Percentiles rank a stretch among this genome's conserved stretches.
Evolutionary conservation across 1,140 invertebrate genomes (phyloP).

Genomic region (Trinorchestia longiramus): DNA sequence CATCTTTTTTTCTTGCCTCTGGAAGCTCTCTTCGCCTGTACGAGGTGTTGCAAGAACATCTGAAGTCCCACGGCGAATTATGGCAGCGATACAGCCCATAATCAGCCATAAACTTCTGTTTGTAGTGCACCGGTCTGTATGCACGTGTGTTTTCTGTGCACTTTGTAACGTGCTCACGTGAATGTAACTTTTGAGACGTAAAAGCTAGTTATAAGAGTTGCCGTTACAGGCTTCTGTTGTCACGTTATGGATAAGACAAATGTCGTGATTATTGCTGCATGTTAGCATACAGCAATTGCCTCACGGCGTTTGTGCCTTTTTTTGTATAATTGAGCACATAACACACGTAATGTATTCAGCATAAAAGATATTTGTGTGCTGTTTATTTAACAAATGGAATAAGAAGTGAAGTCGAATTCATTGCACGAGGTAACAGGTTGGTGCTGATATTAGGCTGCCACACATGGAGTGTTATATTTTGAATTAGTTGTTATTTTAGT

Average conservation of each 20-base stretch:
- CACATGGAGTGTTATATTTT: too few relatives aligned
- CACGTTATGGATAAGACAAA: neutral
- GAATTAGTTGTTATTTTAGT: too few relatives aligned
- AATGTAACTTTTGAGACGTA: neutral
- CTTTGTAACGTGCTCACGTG: neutral
- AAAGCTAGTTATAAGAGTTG: neutral
- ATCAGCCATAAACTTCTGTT: neutral
- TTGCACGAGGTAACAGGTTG: too few relatives aligned
- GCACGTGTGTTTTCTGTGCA: neutral
- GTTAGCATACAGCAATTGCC: too few relatives aligned
- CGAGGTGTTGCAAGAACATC: neutral
- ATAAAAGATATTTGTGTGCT: too few relatives aligned
- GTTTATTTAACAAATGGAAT: too few relatives aligned
- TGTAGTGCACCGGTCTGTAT: neutral
- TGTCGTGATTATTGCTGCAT: too few relatives aligned
- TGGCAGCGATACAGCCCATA: neutral
- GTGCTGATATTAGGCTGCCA: too few relatives aligned
- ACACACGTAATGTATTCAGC: too few relatives aligned
- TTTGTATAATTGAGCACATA: too few relatives aligned
- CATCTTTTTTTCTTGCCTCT: constrained; percentile 23
- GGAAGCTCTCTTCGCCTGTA: neutral
- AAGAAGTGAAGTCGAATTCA: too few relatives aligned
- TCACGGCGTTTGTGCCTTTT: too few relatives aligned
- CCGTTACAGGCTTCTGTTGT: neutral
- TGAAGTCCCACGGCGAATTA: neutral